These are phyloP conservation scores for Microcebus murinus DNA, from an alignment of 2,113 vertebrate genomes.

Conservation along the genomic window DNA sequence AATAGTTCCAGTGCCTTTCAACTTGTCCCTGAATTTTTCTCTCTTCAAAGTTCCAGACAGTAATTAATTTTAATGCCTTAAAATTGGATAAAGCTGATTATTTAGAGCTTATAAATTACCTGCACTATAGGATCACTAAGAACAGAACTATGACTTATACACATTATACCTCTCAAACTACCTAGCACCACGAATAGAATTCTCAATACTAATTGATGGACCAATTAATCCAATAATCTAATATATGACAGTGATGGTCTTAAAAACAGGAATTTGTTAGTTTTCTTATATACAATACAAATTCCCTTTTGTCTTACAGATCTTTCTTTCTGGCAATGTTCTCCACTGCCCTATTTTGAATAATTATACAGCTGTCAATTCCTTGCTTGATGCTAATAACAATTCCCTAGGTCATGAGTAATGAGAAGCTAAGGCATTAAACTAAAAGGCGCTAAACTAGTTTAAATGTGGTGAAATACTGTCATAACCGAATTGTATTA, in stretches of 20 bases:
- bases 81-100: conserved; percentile 39
- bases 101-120: conserved; percentile 2
- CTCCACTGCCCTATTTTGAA: not conserved
- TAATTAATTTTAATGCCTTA: conserved; percentile 50
- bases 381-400: not conserved
- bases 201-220: not conserved
- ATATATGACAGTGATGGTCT: not conserved
- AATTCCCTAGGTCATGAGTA: not conserved
- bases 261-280: not conserved
- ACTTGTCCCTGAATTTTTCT: conserved; percentile 61
- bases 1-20: conserved; percentile 45
- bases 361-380: not conserved
- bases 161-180: not conserved
- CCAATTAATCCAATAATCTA: not conserved
- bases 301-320: not conserved
- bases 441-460: not conserved
- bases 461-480: not conserved
- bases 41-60: conserved; percentile 51
- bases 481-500: not conserved
- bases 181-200: conserved; percentile 44
- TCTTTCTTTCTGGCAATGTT: not conserved
- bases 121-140: not conserved
- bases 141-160: not conserved
- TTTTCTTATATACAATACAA: not conserved
- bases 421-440: not conserved